These are phyloP conservation scores for Saimiri boliviensis DNA, from an alignment of 2,113 vertebrate genomes.

Conservation along the genomic window DNA sequence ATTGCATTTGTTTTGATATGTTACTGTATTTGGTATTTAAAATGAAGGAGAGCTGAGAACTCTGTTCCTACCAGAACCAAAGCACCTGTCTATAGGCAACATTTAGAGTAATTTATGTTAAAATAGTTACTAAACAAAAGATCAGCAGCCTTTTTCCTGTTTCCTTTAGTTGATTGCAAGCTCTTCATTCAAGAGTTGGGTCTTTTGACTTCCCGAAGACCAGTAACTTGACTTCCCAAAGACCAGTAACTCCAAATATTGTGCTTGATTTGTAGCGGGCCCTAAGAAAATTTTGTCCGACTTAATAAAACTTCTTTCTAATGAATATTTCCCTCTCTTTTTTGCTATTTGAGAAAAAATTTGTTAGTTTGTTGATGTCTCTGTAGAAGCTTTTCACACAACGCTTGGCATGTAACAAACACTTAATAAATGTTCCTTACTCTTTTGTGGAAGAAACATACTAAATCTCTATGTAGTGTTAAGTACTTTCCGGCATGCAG, in stretches of 20 bases:
- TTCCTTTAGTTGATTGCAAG: conserved; percentile 23
- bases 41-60: not conserved
- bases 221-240: not conserved
- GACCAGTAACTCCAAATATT: not conserved
- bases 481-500: conserved; percentile 53
- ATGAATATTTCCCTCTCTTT: conserved; percentile 24
- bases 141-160: not conserved
- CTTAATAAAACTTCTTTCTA: conserved; percentile 29
- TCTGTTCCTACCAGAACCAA: not conserved
- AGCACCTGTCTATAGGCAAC: not conserved
- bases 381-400: conserved; percentile 49
- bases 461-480: conserved; percentile 5
- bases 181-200: not conserved
- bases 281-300: conserved; percentile 19
- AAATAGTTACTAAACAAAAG: not conserved
- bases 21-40: not conserved
- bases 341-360: conserved; percentile 24
- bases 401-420: conserved; percentile 35
- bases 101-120: not conserved
- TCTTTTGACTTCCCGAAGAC: not conserved
- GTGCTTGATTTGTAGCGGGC: not conserved
- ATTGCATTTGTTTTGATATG: not conserved
- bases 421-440: conserved; percentile 21
- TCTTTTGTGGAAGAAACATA: conserved; percentile 42
- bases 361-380: conserved; percentile 27